These are phyloP conservation scores for Acrocera orbiculus DNA, from an alignment of 2,888 invertebrate genomes.

Conservation along the genomic window DNA sequence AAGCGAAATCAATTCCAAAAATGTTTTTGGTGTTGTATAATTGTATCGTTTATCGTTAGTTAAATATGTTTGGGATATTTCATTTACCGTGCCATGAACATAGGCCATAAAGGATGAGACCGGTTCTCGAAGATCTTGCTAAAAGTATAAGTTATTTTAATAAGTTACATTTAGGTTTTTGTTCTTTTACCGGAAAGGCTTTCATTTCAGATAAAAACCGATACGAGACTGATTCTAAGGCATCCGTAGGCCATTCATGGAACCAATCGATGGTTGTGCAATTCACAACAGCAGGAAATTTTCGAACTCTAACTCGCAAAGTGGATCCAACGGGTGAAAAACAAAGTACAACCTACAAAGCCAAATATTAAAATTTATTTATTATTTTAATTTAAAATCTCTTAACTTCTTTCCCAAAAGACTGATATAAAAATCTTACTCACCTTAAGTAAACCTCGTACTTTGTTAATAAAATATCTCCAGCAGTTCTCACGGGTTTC, in stretches of 20 bases:
- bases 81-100: slow-evolving; percentile 75
- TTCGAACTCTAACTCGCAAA: slow-evolving; percentile 66
- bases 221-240: slow-evolving; percentile 72
- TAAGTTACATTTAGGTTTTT: neutral
- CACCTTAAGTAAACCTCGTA: slow-evolving; percentile 52
- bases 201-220: slow-evolving; percentile 65
- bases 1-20: slow-evolving; percentile 77
- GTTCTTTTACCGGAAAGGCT: slow-evolving; percentile 17
- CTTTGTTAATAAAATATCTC: slow-evolving; percentile 85
- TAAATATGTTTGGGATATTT: slow-evolving; percentile 62
- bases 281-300: slow-evolving; percentile 87
- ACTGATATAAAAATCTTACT: neutral
- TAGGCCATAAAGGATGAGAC: slow-evolving; percentile 80
- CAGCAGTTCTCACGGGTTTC: slow-evolving; percentile 88
- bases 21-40: slow-evolving; percentile 93
- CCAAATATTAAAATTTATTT: neutral
- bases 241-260: slow-evolving; percentile 90
- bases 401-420: neutral
- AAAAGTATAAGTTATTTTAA: slow-evolving; percentile 10
- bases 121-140: slow-evolving; percentile 39
- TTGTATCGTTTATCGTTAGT: slow-evolving; percentile 79
- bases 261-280: slow-evolving; percentile 93
- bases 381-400: neutral
- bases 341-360: slow-evolving; percentile 53
- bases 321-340: slow-evolving; percentile 91